phyloP scores from a whole-genome alignment of 2,797 vertebrate genomes.

The Amblyraja radiata region DNA sequence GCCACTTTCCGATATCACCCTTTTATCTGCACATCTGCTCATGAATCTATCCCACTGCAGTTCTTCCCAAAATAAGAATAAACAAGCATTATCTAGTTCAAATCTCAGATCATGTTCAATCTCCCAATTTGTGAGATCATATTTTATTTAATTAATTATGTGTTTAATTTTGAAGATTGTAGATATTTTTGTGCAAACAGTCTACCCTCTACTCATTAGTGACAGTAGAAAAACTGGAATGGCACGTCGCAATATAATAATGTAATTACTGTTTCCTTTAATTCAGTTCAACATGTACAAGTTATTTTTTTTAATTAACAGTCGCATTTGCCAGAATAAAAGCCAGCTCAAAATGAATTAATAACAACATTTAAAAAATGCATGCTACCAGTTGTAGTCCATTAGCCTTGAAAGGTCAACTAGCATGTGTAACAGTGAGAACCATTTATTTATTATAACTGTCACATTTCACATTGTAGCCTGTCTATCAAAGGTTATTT shows the following conservation, averaged over 20 bases:
- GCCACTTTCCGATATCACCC: too few species aligned
- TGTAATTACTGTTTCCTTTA: not conserved
- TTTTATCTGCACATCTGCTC: too few species aligned
- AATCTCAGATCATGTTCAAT: not conserved
- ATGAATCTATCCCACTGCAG: too few species aligned
- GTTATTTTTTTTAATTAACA: not conserved
- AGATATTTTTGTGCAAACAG: not conserved
- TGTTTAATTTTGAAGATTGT: not conserved
- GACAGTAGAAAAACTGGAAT: not conserved
- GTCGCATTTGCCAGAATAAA: not conserved
- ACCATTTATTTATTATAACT: not conserved
- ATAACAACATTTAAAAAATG: not conserved
- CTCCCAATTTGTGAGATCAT: not conserved
- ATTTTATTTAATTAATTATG: not conserved
- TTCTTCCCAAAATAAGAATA: too few species aligned
- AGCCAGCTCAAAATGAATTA: not conserved
- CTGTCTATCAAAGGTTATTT: not conserved
- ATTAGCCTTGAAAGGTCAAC: not conserved
- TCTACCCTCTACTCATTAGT: not conserved
- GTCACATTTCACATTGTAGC: not conserved
- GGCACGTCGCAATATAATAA: too few species aligned
- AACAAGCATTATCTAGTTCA: not conserved
- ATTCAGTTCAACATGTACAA: not conserved
- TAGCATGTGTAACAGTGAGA: not conserved
- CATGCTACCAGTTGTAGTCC: not conserved